Evolutionary conservation across 2,113 vertebrate genomes (phyloP).

Genomic region (Percina caprodes): DNA sequence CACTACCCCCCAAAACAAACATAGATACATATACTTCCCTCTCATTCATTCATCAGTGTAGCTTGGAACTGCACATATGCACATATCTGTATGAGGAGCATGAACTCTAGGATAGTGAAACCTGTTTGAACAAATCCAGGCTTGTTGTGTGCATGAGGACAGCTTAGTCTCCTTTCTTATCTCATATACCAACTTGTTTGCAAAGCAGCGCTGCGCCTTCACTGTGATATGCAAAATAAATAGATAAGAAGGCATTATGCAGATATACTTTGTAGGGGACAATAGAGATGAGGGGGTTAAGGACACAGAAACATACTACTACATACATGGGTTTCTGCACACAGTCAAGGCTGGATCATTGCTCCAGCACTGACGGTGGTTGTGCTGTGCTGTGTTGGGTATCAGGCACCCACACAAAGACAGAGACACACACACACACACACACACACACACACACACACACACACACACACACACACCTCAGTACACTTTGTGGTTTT

Average conservation of each 20-base stretch:
- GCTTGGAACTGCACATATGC: slow-evolving; percentile 38
- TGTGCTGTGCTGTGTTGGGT: slow-evolving; percentile 32
- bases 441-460: slow-evolving; percentile 13
- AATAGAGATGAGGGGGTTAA: slow-evolving; percentile 55
- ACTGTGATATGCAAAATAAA: slow-evolving; percentile 73
- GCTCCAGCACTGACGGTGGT: slow-evolving; percentile 27
- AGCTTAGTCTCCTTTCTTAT: slow-evolving; percentile 66
- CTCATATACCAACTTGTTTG: slow-evolving; percentile 72
- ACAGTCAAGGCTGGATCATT: slow-evolving; percentile 23
- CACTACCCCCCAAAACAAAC: neutral
- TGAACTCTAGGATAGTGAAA: slow-evolving; percentile 28
- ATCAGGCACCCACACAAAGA: slow-evolving; percentile 13
- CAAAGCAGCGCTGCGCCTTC: slow-evolving; percentile 67
- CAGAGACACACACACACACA: neutral
- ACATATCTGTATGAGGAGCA: slow-evolving; percentile 12
- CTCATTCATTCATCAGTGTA: slow-evolving; percentile 16
- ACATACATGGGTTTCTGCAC: neutral
- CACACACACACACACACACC: slow-evolving; percentile 9
- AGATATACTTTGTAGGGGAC: slow-evolving; percentile 55
- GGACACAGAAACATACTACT: slow-evolving; percentile 34
- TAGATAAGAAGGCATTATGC: slow-evolving; percentile 66
- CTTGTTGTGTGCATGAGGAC: slow-evolving; percentile 54
- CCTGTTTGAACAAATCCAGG: slow-evolving; percentile 60
- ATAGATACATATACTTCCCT: neutral
- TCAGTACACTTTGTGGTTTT: slow-evolving; percentile 44